Base-by-base conservation (phyloP, 2,888 invertebrate genomes). In the Chymomyza caudatula region DNA sequence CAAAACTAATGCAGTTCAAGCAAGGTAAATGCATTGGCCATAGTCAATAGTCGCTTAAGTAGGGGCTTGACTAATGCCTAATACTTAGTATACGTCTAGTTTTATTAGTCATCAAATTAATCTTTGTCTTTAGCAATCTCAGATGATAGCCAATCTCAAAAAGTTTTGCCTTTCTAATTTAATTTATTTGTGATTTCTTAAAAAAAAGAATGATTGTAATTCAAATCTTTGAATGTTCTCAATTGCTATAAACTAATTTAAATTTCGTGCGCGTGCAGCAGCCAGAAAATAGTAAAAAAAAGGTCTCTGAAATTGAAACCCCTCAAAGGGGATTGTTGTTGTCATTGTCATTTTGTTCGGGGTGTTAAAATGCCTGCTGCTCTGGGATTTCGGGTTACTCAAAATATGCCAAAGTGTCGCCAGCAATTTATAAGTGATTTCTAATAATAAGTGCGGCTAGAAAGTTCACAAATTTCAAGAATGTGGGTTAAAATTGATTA, bases 131-230 rank as follows among this genome's bases (percentile, higher is more conserved):
- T n/a, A n/a, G n/a, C n/a, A n/a, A n/a, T n/a, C 29, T 11, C 29
- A 37, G 11, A 8, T 37, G n/a, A n/a, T n/a, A n/a, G n/a, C n/a
- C 29, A 37, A 37, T 37, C 29, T 58, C 62, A 69, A 68, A 67
- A 81, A 75, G 69, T 88, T 89, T 89, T 89, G 80, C 88, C 89
- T 89, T 71, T 77, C 68, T 88, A 88, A 89, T 88, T 88, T 75
- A 88, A 89, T 89, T 89, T 81, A 51, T 60, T 73, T 60, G 37
- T 60, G 67, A 73, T 69, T 64, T 65, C 63, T 60, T 64, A 43
- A 6, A 15, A 17, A 47, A 17, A n/a, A 44, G n/a, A 17, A 19
- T 17, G n/a, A 47, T 47, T 15, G 47, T 47, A 47, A 19, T 47
- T 15, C 47, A 47, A 47, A 19, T 13, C 57, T 67, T 60, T 51